Evolutionary conservation across 2,888 invertebrate species (phyloP), one percentile per base, ranked within the genome.

Genomic region (Athalia circularis): DNA sequence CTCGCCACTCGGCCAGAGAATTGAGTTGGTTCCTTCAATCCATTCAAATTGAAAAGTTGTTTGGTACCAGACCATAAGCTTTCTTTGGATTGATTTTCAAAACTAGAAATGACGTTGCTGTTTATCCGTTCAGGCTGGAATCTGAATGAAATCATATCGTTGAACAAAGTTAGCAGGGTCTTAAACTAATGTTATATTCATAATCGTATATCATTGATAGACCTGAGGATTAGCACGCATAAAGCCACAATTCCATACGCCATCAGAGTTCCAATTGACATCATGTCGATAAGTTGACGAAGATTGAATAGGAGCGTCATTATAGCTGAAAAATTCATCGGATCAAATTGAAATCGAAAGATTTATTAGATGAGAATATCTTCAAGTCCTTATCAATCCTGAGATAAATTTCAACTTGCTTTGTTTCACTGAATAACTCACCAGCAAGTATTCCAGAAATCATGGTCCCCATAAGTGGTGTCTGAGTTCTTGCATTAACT

Each of bases 241-340:
- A 97, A 94, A 0, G 97, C 96, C 0, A 98, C 98, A 82, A 98
- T 97, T 3, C 97, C 96, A 89, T 98, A 98, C 0, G 97, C 97
- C 76, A 97, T 92, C 1, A 97, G 91, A 0, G 97, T 97, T 9
- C 97, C 97, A 84, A 98, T 98, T 7, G 98, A 98, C 97, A 98
- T 97, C 95, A 98, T 98, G 86, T 98, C 97, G 80, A 98, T 97
- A 79, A 98, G 91, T 87, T 98, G 97, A 80, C 96, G 94, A 80
- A 98, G 91, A 91, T 98, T 95, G 90, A 98, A 97, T n/a, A 98
- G 88, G 0, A 96, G 92, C 0, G 98, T 96, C 95, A 98, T 96
- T 4, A 95, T 78, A 29, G 95, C 97, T 94, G 90, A 15, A 91
- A 90, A 78, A 79, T 88, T 77, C 68, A 77, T 61, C 11, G n/a